phyloP scores from a whole-genome alignment of 2,797 vertebrate species.

The Sus cebifrons region DNA sequence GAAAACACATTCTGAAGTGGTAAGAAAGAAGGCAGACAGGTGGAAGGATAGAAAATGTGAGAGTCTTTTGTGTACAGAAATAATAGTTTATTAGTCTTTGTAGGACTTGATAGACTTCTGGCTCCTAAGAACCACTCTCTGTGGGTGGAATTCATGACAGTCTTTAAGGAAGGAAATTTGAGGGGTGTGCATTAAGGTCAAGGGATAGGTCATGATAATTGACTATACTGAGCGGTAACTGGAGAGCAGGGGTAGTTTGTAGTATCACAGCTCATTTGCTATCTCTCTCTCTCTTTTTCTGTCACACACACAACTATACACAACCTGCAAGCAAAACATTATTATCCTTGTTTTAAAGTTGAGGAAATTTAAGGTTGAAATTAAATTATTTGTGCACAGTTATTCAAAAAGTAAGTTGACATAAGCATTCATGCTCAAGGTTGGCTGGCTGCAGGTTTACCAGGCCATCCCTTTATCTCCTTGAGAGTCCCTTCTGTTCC shows the following conservation, averaged over 20 bases:
- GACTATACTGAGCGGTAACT: background rate
- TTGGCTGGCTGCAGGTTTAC: background rate
- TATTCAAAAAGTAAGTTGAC: background rate
- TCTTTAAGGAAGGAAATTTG: background rate
- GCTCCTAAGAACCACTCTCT: background rate
- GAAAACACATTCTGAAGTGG: background rate
- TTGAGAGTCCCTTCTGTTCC: background rate
- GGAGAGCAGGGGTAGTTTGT: background rate
- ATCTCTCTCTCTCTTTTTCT: background rate
- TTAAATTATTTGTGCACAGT: background rate
- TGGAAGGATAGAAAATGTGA: background rate
- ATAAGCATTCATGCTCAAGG: background rate
- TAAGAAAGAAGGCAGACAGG: background rate
- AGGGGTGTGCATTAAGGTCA: background rate
- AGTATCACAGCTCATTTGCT: background rate
- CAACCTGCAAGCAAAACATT: background rate
- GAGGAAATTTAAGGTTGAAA: background rate
- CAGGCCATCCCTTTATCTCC: background rate
- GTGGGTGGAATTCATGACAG: background rate
- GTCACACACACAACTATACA: too few relatives aligned
- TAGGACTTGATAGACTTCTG: background rate
- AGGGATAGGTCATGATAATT: background rate
- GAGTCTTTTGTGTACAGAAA: background rate
- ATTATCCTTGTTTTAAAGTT: background rate
- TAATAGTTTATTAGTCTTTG: background rate